Evolutionary conservation across 2,888 invertebrate species (phyloP), one percentile per base, ranked within the genome.

Genomic region (Globia sparganii): DNA sequence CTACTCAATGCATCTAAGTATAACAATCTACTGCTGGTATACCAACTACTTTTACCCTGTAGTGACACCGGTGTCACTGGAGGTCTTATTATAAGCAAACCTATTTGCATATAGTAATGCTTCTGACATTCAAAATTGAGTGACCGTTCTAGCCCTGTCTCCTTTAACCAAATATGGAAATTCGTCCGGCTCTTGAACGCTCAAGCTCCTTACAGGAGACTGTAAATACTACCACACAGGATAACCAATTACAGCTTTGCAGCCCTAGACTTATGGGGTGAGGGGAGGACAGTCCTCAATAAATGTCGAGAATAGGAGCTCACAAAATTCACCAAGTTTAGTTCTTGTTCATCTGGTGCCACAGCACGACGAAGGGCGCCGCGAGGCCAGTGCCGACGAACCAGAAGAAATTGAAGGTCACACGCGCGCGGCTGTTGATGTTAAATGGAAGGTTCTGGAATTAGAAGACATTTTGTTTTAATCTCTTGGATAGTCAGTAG

Each of bases 361-460:
- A 97, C 67, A 98, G 95, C 73, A 98, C 94, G 79, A 98, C 88
- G 97, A 98, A 99, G 0, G 99, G 99, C 1, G 97, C 95, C 0
- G 97, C 97, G 78, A 99, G 95, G 46, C 98, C 98, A 81, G 98
- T 97, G 67, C 98, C 98, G 86, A 98, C 97, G 97, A 97, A 99
- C 85, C 97, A 91, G 88, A 98, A 97, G 93, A 98, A 98, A 87
- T 97, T 91, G 11, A 97, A 97, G 0, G 98, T 98, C 83, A 99
- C 88, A 84, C 97, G 97, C 88, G 97, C 97, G 82, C 97, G 97
- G 95, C 98, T 99, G 87, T 97, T 89, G 85, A 98, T 97, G 88
- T 96, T 91, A 93, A 99, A 98, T 0, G 99, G 99, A 85, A 99
- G 94, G 91, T 98, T 98, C 98, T 99, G 97, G 37, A 97, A 97